Conservation (phyloP, 1,140 invertebrate genomes). For the Rhyzopertha dominica region DNA sequence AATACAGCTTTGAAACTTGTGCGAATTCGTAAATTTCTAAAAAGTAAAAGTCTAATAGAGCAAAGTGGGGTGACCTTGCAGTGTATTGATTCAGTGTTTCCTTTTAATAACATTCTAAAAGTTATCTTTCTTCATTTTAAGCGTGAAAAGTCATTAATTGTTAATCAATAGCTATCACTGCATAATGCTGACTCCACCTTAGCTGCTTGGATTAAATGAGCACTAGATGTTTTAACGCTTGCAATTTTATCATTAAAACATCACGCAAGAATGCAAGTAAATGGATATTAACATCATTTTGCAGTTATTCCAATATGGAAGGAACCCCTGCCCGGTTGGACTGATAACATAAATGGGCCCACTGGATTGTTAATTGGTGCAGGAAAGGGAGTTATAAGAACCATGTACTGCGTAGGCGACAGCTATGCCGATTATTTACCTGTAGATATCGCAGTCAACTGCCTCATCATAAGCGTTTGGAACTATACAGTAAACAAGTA, state of each 20-base stretch:
- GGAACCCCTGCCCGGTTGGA: conserved; percentile 83
- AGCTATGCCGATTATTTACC: conserved; percentile 82
- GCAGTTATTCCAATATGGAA: conserved; percentile 74
- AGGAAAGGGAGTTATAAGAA: conserved; percentile 79
- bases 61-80: too few species aligned
- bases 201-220: neutral
- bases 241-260: neutral
- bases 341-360: conserved; percentile 89
- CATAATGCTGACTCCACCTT: neutral
- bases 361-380: conserved; percentile 71
- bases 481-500: conserved; percentile 51
- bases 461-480: conserved; percentile 66
- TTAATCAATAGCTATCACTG: neutral
- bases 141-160: neutral
- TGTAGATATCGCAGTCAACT: conserved; percentile 77
- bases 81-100: too few species aligned
- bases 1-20: too few species aligned
- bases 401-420: conserved; percentile 74
- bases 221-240: neutral
- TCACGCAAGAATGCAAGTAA: neutral
- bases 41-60: too few species aligned
- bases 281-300: conserved; percentile 20
- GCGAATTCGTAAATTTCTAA: too few species aligned
- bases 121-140: too few species aligned
- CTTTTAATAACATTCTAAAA: too few species aligned